These are phyloP conservation scores for Zosterops pallidus DNA, from an alignment of 2,113 vertebrate genomes.

Conservation along the genomic window DNA sequence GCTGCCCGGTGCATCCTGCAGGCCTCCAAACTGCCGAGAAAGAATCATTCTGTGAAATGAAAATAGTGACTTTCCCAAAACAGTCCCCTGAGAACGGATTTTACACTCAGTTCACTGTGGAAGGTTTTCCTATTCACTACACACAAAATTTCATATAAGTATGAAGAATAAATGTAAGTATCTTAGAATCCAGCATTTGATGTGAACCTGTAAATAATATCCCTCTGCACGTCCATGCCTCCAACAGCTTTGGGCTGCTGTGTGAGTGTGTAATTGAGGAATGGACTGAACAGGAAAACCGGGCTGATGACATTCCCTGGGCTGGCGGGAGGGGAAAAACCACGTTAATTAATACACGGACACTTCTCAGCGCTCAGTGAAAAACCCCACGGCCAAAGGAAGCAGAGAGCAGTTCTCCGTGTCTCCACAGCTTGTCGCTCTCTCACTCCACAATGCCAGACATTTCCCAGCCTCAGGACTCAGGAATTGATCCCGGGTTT, in stretches of 20 bases:
- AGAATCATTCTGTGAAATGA: neutral
- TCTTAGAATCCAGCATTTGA: neutral
- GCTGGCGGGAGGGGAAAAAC: neutral
- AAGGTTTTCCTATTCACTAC: neutral
- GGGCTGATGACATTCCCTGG: neutral
- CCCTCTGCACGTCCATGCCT: fast-evolving
- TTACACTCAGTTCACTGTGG: neutral
- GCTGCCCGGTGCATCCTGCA: neutral
- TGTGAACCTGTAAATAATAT: neutral
- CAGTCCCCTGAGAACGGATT: neutral
- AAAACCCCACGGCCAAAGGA: fast-evolving
- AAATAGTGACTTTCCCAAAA: neutral
- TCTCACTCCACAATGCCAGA: fast-evolving
- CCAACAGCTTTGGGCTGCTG: neutral
- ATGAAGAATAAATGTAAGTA: neutral
- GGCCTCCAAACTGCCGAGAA: neutral
- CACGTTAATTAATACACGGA: neutral
- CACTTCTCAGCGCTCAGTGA: neutral
- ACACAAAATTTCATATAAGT: neutral
- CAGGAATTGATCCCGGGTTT: neutral
- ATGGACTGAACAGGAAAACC: fast-evolving
- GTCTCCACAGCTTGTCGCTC: constrained; percentile 38
- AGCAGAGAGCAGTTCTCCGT: neutral
- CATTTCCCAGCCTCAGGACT: fast-evolving
- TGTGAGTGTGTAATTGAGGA: neutral